Conservation (phyloP, 2,888 invertebrate species). For the Agonopterix heracliana region DNA sequence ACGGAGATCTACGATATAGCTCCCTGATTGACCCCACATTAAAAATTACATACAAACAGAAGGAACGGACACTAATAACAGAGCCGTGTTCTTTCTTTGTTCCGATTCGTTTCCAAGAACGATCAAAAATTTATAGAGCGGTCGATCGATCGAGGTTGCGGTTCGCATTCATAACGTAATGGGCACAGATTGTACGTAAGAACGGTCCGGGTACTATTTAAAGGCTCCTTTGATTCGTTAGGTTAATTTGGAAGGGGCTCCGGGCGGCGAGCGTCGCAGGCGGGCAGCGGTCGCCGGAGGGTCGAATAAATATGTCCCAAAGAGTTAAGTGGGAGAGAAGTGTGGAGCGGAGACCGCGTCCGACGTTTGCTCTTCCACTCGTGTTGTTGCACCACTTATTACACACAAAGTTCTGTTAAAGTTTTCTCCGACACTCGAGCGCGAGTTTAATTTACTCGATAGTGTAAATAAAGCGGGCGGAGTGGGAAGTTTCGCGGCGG, state of each 20-base stretch:
- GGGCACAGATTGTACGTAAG: conserved; percentile 47
- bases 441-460: conserved; percentile 77
- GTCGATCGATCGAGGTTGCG: conserved; percentile 53
- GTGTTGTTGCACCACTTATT: conserved; percentile 78
- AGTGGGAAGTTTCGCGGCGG: conserved; percentile 69
- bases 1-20: conserved; percentile 73
- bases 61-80: conserved; percentile 51
- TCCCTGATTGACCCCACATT: conserved; percentile 76
- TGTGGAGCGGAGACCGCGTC: conserved; percentile 71
- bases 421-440: conserved; percentile 73
- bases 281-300: conserved; percentile 72
- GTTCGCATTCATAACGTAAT: conserved; percentile 53
- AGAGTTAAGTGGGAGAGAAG: conserved; percentile 75
- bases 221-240: conserved; percentile 67
- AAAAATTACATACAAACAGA: conserved; percentile 74
- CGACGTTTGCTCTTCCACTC: conserved; percentile 76
- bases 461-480: conserved; percentile 76
- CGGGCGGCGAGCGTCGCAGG: conserved; percentile 44
- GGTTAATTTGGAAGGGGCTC: conserved; percentile 63
- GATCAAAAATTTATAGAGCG: conserved; percentile 61
- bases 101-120: conserved; percentile 55
- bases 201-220: conserved; percentile 49
- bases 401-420: conserved; percentile 76
- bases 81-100: conserved; percentile 55
- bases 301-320: conserved; percentile 77